A percentile compares a stretch with the other conserved stretches of the same genome.
phyloP scores from a whole-genome alignment of 2,888 invertebrate genomes.

The Phortica magna region DNA sequence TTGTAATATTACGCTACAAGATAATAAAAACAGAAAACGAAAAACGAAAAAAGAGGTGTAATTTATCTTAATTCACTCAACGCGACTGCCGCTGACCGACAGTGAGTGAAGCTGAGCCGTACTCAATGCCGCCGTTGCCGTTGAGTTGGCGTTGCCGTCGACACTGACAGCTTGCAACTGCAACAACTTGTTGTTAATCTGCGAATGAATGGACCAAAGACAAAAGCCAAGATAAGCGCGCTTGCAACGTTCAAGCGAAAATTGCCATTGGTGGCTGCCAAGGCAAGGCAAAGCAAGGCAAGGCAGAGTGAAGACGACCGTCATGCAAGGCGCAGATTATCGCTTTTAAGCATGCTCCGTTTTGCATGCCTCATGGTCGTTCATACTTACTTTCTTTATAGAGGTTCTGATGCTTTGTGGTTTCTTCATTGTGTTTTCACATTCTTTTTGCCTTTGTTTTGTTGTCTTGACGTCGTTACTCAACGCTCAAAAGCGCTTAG shows the following conservation, averaged over 20 bases:
- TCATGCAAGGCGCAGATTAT: conserved; percentile 21
- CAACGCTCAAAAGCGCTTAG: too few relatives aligned
- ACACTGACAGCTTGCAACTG: neutral
- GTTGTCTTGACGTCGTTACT: neutral
- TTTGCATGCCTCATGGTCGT: conserved; percentile 9
- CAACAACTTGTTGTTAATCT: conserved; percentile 25
- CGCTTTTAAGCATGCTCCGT: neutral
- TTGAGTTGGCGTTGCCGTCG: neutral
- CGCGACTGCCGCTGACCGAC: conserved; percentile 22
- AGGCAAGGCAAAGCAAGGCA: too few relatives aligned
- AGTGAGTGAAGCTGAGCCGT: neutral
- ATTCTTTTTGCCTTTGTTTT: neutral
- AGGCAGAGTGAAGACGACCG: neutral
- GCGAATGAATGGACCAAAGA: conserved; percentile 7
- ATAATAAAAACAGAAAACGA: neutral
- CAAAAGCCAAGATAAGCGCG: neutral
- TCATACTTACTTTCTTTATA: neutral
- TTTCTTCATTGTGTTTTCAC: neutral
- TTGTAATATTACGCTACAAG: neutral
- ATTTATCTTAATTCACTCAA: conserved; percentile 41
- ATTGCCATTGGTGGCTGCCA: neutral
- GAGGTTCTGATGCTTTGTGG: neutral
- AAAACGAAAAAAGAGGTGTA: conserved; percentile 17
- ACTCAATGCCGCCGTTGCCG: too few relatives aligned
- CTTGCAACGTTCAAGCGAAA: neutral